Evolutionary conservation across 2,888 invertebrate species (phyloP), one percentile per base, ranked within the genome.

Genomic region (Acronicta psi): DNA sequence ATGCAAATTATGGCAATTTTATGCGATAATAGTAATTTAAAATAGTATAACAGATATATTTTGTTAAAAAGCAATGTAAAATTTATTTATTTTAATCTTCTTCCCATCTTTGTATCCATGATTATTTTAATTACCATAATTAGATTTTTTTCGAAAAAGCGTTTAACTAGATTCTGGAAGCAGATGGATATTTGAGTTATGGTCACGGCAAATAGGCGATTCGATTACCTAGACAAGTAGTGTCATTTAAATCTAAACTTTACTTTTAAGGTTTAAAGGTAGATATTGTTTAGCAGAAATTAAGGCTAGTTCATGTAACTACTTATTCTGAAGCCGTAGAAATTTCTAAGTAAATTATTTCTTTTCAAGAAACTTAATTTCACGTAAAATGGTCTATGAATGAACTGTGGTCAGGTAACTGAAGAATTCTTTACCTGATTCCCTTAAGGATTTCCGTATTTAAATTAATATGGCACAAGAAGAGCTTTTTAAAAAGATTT

Each of bases 281-380:
- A 20, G 5, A 25, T 20, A 51, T 47, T 54, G 14, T 8, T 2
- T 11, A n/a, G 37, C 50, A 40, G 1, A n/a, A 38, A 53, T 36
- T 36, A 37, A 49, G 46, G 41, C 46, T 36, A 17, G 47, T 40
- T 31, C 29, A 29, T 40, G 49, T 53, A 52, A 40, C 49, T 53
- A 51, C 25, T 46, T 53, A 51, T 25, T 46, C 25, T 50, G 18
- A 40, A 51, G 17, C 18, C 34, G 36, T 52, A 50, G 18, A 54
- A 54, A 42, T 42, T 46, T 34, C 40, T 57, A 52, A 61, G 56
- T 55, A 56, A 69, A 58, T 62, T 59, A 56, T 65, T 56, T 53
- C 18, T 56, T 58, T 65, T 69, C 56, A 65, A 18, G 5, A 18
- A 61, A 57, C 29, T 59, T 44, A 55, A 59, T 42, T 54, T n/a